Conservation (phyloP, 2,113 vertebrate species). For the Odobenus rosmarus region DNA sequence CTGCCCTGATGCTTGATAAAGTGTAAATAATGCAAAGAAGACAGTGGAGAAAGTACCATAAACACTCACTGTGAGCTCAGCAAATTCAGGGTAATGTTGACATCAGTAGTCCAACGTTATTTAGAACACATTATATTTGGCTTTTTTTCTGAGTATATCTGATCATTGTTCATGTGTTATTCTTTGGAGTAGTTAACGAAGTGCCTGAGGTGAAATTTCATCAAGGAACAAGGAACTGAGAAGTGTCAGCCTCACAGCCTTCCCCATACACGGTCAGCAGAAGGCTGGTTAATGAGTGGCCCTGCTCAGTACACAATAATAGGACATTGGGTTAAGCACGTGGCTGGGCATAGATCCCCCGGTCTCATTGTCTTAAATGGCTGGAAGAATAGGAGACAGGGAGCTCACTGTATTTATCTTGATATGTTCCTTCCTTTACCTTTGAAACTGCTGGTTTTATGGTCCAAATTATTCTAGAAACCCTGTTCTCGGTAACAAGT, state of each 20-base stretch:
- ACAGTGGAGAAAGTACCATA: neutral
- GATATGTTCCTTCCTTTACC: neutral
- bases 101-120: neutral
- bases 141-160: constrained; percentile 34
- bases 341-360: neutral
- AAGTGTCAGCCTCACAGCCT: neutral
- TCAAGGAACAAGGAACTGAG: neutral
- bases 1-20: neutral
- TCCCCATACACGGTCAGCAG: neutral
- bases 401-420: neutral
- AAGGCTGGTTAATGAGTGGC: neutral
- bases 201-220: constrained; percentile 15
- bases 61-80: neutral
- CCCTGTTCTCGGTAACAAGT: neutral
- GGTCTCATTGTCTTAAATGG: neutral
- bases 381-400: neutral
- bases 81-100: neutral
- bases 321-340: neutral
- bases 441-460: neutral
- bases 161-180: neutral
- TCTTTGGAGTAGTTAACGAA: constrained; percentile 27
- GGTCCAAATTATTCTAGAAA: neutral
- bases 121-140: neutral
- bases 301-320: neutral
- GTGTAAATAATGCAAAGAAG: neutral